Percentiles rank a stretch among this genome's conserved stretches.
Conservation (phyloP, 2,888 invertebrate species). For the Biston stratarius region DNA sequence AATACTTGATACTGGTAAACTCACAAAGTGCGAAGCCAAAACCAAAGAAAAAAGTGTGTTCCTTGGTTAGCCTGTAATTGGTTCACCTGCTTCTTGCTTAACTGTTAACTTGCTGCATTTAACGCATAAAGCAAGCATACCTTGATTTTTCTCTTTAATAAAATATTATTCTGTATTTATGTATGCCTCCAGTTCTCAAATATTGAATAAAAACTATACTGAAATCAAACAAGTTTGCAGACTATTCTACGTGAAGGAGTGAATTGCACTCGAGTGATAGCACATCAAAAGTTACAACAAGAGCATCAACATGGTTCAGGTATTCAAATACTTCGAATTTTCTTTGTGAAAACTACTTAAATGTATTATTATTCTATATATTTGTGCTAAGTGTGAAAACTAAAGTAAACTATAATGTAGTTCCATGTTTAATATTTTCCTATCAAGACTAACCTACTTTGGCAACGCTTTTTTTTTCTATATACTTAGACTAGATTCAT, state of each 20-base stretch:
- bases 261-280: neutral
- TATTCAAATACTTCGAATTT: constrained; percentile 49
- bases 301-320: constrained; percentile 76
- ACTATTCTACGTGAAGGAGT: neutral
- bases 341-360: neutral
- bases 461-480: too few relatives aligned
- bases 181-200: too few relatives aligned
- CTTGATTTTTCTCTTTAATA: too few relatives aligned
- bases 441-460: neutral
- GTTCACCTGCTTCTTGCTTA: too few relatives aligned
- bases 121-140: too few relatives aligned
- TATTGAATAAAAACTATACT: neutral
- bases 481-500: too few relatives aligned
- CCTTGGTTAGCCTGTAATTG: too few relatives aligned
- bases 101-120: too few relatives aligned
- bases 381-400: neutral
- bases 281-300: constrained; percentile 24
- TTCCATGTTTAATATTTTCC: neutral
- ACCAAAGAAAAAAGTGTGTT: too few relatives aligned
- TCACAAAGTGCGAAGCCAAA: too few relatives aligned
- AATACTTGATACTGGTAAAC: too few relatives aligned
- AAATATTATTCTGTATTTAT: too few relatives aligned
- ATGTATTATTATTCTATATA: neutral
- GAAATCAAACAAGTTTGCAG: neutral
- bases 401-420: neutral